Percentiles rank a stretch among this genome's conserved stretches.
Conservation (phyloP, 2,113 vertebrate genomes). For the Scortum barcoo region DNA sequence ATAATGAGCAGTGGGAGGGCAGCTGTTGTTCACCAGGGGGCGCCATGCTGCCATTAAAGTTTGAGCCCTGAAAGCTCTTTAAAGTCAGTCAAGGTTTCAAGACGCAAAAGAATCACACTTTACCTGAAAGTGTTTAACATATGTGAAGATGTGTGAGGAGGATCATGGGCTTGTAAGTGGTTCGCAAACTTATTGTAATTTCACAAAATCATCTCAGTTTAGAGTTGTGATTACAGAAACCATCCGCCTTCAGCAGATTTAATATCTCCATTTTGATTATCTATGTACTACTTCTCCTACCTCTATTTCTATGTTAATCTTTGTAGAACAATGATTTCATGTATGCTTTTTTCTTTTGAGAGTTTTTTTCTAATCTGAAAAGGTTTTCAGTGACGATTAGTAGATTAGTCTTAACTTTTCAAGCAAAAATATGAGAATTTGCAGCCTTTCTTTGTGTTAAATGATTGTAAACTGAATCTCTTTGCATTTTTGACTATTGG, state of each 20-base stretch:
- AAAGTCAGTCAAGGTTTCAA: neutral
- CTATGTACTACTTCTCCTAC: too few species aligned
- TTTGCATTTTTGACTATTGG: neutral
- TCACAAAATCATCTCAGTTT: too few species aligned
- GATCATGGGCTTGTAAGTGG: too few species aligned
- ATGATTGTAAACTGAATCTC: neutral
- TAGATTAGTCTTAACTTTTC: neutral
- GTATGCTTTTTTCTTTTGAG: neutral
- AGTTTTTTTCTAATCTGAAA: neutral
- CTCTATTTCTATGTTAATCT: too few species aligned
- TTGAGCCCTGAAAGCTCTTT: neutral
- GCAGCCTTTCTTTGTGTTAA: neutral
- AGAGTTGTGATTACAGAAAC: too few species aligned
- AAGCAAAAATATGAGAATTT: neutral
- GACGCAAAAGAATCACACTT: too few species aligned
- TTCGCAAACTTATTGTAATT: too few species aligned
- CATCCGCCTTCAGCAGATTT: too few species aligned
- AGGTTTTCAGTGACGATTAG: neutral
- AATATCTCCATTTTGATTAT: neutral
- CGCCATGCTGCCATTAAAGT: constrained; percentile 26
- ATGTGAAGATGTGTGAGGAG: too few species aligned
- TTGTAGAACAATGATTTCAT: too few species aligned
- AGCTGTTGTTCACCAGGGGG: constrained; percentile 46
- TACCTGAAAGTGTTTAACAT: too few species aligned
- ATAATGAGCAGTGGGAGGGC: neutral